Evolutionary conservation across 2,888 invertebrate genomes (phyloP).

Genomic region (Troilus luridus): DNA sequence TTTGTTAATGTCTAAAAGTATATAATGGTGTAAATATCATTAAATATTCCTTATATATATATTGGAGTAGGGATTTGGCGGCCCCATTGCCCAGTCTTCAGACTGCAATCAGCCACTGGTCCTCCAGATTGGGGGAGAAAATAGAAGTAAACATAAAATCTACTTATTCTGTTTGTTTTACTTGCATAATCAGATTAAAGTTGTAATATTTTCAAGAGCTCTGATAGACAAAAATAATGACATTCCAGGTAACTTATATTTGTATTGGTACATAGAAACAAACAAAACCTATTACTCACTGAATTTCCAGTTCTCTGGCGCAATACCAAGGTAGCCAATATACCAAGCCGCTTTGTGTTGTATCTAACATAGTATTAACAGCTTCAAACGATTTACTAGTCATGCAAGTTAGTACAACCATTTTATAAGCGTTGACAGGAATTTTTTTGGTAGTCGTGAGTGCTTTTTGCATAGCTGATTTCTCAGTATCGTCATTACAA

Average conservation of each 20-base stretch:
- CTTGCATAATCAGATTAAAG: too few species aligned
- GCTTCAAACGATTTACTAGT: slow-evolving; percentile 7
- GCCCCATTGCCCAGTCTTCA: too few species aligned
- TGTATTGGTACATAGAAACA: background rate
- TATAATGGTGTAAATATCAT: background rate
- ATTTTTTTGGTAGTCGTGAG: background rate
- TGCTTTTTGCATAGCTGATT: background rate
- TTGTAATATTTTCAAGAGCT: too few species aligned
- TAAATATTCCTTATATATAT: background rate
- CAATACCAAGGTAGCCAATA: slow-evolving; percentile 39
- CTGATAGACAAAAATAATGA: too few species aligned
- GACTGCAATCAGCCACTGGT: too few species aligned
- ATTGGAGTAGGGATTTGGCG: too few species aligned
- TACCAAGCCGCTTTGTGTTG: background rate
- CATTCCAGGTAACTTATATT: background rate
- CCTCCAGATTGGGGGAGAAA: too few species aligned
- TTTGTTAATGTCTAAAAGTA: background rate
- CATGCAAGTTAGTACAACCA: slow-evolving; percentile 5
- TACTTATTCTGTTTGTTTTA: too few species aligned
- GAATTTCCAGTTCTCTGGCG: slow-evolving; percentile 11
- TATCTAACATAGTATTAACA: background rate
- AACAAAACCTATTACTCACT: background rate
- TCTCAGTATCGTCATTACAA: background rate
- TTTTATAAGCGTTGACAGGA: background rate
- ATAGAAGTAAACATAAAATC: too few species aligned